Conservation (phyloP, 1,140 invertebrate species). For the Helicoverpa armigera region DNA sequence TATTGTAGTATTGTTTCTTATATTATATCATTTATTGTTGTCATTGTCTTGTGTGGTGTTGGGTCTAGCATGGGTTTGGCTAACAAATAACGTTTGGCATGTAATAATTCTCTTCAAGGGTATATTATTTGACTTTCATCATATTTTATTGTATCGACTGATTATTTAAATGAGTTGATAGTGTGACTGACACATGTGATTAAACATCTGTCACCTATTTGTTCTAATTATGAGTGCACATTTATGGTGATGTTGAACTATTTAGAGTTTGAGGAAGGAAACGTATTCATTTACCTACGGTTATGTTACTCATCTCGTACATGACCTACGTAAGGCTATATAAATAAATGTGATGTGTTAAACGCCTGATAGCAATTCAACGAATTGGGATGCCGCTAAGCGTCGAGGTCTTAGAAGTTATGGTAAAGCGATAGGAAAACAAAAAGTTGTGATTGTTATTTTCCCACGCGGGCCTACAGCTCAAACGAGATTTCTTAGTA, state of each 20-base stretch:
- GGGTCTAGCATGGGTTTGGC: slow-evolving; percentile 29
- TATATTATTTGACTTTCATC: slow-evolving; percentile 4
- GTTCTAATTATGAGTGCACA: neutral
- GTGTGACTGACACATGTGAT: slow-evolving; percentile 27
- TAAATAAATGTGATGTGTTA: slow-evolving; percentile 2
- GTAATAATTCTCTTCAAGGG: slow-evolving; percentile 20
- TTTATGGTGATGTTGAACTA: neutral
- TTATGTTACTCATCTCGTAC: slow-evolving; percentile 21
- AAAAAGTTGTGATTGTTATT: neutral
- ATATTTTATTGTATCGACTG: slow-evolving; percentile 5
- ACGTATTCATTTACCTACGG: neutral
- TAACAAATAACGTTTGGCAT: slow-evolving; percentile 42
- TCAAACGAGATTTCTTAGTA: too few relatives aligned
- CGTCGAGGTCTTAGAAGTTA: neutral
- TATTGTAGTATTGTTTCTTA: neutral
- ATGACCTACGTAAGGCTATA: slow-evolving; percentile 8
- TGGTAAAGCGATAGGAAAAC: neutral
- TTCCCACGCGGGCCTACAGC: neutral
- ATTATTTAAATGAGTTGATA: neutral
- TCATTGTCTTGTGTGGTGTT: slow-evolving; percentile 26
- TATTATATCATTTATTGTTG: neutral
- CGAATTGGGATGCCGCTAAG: neutral
- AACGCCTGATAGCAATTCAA: neutral
- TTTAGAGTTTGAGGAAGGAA: neutral
- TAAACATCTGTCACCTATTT: slow-evolving; percentile 2